phyloP scores from a whole-genome alignment of 1,140 invertebrate species.

The Bactericera cockerelli region DNA sequence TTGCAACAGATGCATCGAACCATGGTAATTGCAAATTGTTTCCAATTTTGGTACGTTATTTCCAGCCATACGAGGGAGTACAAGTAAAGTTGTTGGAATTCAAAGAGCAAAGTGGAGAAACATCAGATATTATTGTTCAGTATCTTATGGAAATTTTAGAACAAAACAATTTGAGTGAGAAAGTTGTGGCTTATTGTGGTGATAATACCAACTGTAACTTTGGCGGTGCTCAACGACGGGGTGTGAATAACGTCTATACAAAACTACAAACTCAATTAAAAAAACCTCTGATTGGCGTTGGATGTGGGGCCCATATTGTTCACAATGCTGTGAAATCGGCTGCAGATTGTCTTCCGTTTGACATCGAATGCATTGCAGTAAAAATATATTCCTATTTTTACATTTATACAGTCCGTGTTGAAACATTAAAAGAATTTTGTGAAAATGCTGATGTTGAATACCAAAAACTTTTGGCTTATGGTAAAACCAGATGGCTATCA shows the following conservation, averaged over 20 bases:
- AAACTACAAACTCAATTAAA: conserved; percentile 20
- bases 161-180: conserved; percentile 17
- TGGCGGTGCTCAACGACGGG: conserved; percentile 20
- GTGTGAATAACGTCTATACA: conserved; percentile 21
- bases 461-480: conserved; percentile 20
- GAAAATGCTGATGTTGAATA: conserved; percentile 21
- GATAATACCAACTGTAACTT: conserved; percentile 27
- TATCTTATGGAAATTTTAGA: conserved; percentile 12
- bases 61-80: conserved; percentile 20
- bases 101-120: no score
- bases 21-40: conserved; percentile 22
- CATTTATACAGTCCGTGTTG: conserved; percentile 23
- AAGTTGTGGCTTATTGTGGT: conserved; percentile 23
- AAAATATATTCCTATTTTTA: conserved; percentile 26
- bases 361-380: conserved; percentile 23
- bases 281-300: conserved; percentile 17
- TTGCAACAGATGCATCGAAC: conserved; percentile 22
- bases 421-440: conserved; percentile 23
- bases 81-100: conserved; percentile 21
- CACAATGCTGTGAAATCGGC: conserved; percentile 21
- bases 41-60: conserved; percentile 21
- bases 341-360: conserved; percentile 21
- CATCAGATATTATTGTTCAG: conserved; percentile 15
- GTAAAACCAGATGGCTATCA: conserved; percentile 23
- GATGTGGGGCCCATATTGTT: conserved; percentile 23